These are phyloP conservation scores for Leptoteleia sp. DNA, from an alignment of 1,140 invertebrate species.

Conservation along the genomic window DNA sequence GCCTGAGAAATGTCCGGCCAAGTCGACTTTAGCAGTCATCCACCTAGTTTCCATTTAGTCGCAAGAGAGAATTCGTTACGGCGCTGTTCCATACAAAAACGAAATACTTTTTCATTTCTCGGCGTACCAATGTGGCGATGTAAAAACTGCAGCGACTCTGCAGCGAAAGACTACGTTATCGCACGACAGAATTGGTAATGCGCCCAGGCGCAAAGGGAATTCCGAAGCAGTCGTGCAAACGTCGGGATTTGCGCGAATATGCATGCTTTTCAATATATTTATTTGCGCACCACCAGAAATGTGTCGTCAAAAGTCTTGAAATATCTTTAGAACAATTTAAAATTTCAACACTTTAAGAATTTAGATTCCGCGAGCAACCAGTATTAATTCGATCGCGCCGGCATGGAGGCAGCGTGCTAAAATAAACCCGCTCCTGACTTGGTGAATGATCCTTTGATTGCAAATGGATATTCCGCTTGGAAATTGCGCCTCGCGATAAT, in stretches of 20 bases:
- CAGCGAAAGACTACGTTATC: constrained; percentile 49
- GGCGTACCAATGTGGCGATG: constrained; percentile 34
- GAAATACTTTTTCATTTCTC: constrained; percentile 56
- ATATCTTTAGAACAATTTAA: constrained; percentile 47
- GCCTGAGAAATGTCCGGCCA: constrained; percentile 41
- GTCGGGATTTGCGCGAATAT: constrained; percentile 45
- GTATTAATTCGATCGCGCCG: constrained; percentile 35
- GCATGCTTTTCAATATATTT: constrained; percentile 55
- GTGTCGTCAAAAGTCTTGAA: constrained; percentile 36
- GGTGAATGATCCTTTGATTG: constrained; percentile 19
- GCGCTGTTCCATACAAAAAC: constrained; percentile 44
- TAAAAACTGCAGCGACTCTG: constrained; percentile 56
- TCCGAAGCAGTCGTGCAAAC: constrained; percentile 44
- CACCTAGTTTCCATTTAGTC: constrained; percentile 57
- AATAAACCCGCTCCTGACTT: constrained; percentile 28
- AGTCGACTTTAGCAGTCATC: constrained; percentile 47
- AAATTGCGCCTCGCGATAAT: constrained; percentile 6
- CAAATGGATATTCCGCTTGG: constrained; percentile 5
- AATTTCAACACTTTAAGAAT: constrained; percentile 36
- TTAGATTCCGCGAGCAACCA: constrained; percentile 5
- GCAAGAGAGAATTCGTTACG: constrained; percentile 60
- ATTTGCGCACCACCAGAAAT: constrained; percentile 39
- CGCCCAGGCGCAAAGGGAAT: constrained; percentile 44
- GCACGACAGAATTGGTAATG: constrained; percentile 58
- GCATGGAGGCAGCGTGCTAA: constrained; percentile 2